Conservation (phyloP, 1,140 invertebrate genomes). For the Cydia fagiglandana region DNA sequence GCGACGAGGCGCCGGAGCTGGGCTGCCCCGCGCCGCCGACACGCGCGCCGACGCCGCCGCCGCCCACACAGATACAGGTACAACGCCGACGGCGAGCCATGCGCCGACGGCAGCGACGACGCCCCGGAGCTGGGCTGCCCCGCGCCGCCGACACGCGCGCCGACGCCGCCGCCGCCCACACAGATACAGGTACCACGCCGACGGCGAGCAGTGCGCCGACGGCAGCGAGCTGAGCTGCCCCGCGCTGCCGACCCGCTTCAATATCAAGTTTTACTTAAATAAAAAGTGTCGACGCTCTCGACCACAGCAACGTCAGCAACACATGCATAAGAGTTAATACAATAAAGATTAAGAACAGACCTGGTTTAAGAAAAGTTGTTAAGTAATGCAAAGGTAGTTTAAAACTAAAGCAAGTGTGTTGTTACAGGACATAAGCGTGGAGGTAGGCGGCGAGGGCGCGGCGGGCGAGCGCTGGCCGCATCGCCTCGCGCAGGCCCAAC, state of each 20-base stretch:
- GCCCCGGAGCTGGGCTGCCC: not conserved
- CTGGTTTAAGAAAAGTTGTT: too few relatives aligned
- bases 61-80: conserved; percentile 31
- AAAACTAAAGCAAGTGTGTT: not conserved
- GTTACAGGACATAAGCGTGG: conserved; percentile 35
- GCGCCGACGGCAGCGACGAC: conserved; percentile 15
- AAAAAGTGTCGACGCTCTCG: too few relatives aligned
- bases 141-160: conserved; percentile 33
- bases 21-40: conserved; percentile 82
- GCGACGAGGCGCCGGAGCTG: conserved; percentile 92
- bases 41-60: conserved; percentile 36
- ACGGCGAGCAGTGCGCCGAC: too few relatives aligned
- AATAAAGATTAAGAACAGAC: too few relatives aligned
- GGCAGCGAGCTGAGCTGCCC: too few relatives aligned
- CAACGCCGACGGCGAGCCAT: not conserved
- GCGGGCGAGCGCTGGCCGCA: conserved; percentile 59
- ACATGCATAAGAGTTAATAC: too few relatives aligned
- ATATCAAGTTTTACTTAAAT: too few relatives aligned
- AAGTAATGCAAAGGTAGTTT: too few relatives aligned
- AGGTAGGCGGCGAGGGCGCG: conserved; percentile 36
- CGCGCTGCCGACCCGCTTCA: too few relatives aligned
- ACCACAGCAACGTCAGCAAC: too few relatives aligned
- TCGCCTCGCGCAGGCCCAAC: conserved; percentile 62
- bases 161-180: not conserved
- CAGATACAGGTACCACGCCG: conserved; percentile 20